phyloP scores from a whole-genome alignment of 2,888 invertebrate species.

The Caenorhabditis sp. region DNA sequence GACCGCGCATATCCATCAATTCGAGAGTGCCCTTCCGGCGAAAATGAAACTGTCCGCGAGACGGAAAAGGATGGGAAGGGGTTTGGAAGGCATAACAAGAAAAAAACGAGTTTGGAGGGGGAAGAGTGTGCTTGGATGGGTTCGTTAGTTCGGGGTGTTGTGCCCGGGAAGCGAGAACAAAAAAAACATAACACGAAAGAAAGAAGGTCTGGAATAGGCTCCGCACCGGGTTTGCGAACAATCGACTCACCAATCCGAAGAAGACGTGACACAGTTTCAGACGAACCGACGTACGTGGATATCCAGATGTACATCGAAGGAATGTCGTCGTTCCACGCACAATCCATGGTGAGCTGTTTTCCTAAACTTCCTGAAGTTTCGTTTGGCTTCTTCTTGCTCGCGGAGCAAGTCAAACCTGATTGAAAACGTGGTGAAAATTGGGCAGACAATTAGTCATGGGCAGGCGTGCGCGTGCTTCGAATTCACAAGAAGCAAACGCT shows the following conservation, averaged over 20 bases:
- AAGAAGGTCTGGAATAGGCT: constrained; percentile 5
- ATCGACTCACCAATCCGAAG: not conserved
- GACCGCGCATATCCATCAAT: constrained; percentile 45
- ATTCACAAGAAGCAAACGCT: constrained; percentile 29
- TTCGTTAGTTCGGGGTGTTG: constrained; percentile 23
- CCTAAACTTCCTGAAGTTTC: too few species aligned
- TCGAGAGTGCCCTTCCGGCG: constrained; percentile 11
- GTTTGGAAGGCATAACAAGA: constrained; percentile 26
- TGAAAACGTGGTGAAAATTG: constrained; percentile 45
- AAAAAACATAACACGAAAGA: constrained; percentile 42
- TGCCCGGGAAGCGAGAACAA: constrained; percentile 20
- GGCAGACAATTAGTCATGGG: constrained; percentile 39
- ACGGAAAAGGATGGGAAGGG: constrained; percentile 3
- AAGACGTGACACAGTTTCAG: too few species aligned
- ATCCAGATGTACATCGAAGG: constrained; percentile 79
- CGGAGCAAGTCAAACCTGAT: constrained; percentile 34
- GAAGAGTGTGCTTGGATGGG: constrained; percentile 21
- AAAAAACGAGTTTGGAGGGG: constrained; percentile 3
- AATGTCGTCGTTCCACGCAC: constrained; percentile 78
- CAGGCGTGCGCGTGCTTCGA: constrained; percentile 29
- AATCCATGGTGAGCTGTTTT: constrained; percentile 74
- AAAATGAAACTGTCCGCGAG: constrained; percentile 33
- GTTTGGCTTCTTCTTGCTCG: too few species aligned
- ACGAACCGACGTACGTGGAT: constrained; percentile 71
- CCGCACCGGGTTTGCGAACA: too few species aligned